These are phyloP conservation scores for Anneissia japonica DNA, from an alignment of 35 echinoderm and acorn worm species.

Conservation along the genomic window DNA sequence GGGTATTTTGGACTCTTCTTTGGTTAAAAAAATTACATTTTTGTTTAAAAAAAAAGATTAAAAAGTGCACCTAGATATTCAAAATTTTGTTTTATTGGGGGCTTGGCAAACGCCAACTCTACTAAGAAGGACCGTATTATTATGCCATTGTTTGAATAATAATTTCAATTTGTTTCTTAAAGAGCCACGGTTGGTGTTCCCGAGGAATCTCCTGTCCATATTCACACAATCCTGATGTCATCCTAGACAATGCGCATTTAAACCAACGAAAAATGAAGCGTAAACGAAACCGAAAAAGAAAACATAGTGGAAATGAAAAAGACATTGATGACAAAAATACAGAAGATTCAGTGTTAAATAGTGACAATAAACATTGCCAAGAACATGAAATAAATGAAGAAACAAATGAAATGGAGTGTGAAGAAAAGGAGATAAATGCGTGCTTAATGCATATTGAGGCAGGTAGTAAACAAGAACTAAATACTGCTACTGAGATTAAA, in stretches of 20 bases:
- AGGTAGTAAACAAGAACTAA: no score
- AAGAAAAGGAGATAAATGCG: no score
- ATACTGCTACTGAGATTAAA: background rate
- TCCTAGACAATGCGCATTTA: constrained; percentile 54
- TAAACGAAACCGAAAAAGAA: constrained; percentile 42
- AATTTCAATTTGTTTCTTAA: background rate
- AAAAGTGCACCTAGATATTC: no score
- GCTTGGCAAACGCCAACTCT: no score
- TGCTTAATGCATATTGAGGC: no score
- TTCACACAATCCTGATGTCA: constrained; percentile 71
- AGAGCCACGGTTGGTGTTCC: constrained; percentile 75
- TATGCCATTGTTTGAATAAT: background rate
- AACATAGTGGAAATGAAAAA: constrained; percentile 7
- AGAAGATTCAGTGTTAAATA: background rate
- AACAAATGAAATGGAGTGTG: background rate
- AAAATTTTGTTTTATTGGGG: no score
- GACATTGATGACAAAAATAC: no score
- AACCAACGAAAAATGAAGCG: constrained; percentile 45
- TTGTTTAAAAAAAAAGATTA: no score
- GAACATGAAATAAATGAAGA: background rate
- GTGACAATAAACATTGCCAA: background rate
- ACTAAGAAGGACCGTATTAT: no score
- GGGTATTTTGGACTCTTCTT: no score
- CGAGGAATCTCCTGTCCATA: constrained; percentile 48
- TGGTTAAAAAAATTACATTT: no score